phyloP scores from a whole-genome alignment of 2,113 vertebrate species.

The Platysternon megacephalum region DNA sequence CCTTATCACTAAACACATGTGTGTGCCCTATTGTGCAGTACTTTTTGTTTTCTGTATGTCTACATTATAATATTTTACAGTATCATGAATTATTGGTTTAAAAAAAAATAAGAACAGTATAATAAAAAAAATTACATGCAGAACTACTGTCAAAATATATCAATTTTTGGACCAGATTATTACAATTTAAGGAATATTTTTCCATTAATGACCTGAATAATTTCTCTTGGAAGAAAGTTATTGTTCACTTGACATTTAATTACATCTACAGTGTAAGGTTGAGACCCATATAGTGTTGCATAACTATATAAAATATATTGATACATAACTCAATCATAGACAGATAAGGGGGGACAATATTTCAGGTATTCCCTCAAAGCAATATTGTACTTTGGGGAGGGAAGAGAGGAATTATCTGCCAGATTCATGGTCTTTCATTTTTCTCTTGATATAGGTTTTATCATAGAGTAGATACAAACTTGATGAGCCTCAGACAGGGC shows the following conservation, averaged over 20 bases:
- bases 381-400: not conserved
- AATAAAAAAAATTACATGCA: not conserved
- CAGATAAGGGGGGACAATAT: not conserved
- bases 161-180: not conserved
- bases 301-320: not conserved
- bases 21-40: not conserved
- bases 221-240: not conserved
- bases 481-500: not conserved
- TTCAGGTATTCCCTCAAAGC: not conserved
- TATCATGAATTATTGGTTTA: not conserved
- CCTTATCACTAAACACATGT: not conserved
- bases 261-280: not conserved
- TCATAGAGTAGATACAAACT: not conserved
- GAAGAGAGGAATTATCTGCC: not conserved
- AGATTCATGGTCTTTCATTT: not conserved
- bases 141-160: not conserved
- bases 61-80: not conserved
- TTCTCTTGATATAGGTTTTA: not conserved
- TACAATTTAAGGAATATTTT: not conserved
- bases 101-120: not conserved
- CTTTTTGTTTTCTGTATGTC: not conserved
- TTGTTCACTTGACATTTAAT: not conserved
- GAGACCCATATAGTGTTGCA: not conserved
- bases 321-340: not conserved
- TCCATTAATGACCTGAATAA: not conserved